A percentile compares a stretch with the other conserved stretches of the same genome.
phyloP scores from a whole-genome alignment of 2,113 vertebrate genomes.

The Muntiacus muntjak region DNA sequence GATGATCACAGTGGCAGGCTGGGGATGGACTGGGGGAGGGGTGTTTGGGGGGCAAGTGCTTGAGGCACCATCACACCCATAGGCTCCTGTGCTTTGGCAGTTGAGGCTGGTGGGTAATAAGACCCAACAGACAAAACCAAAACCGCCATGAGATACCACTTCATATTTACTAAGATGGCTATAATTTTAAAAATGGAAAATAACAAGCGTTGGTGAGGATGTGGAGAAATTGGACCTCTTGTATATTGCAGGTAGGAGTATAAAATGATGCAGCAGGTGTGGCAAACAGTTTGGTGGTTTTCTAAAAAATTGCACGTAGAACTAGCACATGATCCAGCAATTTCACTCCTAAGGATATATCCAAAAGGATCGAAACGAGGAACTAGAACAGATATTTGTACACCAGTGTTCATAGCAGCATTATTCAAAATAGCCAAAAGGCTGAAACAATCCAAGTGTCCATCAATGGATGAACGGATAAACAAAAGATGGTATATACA shows the following conservation, averaged over 20 bases:
- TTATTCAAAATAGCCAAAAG: neutral
- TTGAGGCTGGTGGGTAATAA: neutral
- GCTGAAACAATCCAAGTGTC: neutral
- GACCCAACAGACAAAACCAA: neutral
- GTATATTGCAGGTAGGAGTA: neutral
- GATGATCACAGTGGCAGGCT: neutral
- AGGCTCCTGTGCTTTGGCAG: neutral
- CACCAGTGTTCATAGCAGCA: neutral
- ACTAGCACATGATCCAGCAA: neutral
- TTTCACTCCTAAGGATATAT: neutral
- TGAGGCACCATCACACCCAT: neutral
- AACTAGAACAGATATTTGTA: neutral
- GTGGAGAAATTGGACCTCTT: neutral
- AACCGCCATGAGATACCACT: neutral
- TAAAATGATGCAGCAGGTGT: neutral
- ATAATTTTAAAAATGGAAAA: neutral
- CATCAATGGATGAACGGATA: neutral
- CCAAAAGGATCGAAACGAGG: neutral
- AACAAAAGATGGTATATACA: neutral
- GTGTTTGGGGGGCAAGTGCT: neutral
- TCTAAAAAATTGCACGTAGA: neutral
- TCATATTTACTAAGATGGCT: neutral
- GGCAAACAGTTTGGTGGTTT: neutral
- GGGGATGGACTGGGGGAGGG: neutral
- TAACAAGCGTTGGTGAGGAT: neutral